These are phyloP conservation scores for Leptinotarsa undecemlineata DNA, from an alignment of 1,140 invertebrate genomes.

Conservation along the genomic window DNA sequence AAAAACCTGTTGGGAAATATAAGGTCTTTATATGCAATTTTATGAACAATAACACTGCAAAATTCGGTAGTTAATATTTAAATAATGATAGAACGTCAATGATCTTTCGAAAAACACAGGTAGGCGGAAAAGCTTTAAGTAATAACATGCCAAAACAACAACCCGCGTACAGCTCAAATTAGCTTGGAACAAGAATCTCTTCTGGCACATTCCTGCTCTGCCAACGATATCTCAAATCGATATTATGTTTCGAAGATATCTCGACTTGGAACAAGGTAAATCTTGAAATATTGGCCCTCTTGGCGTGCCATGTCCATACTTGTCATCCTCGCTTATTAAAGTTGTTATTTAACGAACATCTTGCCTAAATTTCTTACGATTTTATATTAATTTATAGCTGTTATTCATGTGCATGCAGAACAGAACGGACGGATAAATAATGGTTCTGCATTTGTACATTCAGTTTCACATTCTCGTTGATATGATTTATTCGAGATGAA, in stretches of 20 bases:
- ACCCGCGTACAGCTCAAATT: background rate
- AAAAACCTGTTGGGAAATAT: background rate
- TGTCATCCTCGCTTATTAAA: slow-evolving; percentile 45
- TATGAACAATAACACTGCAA: slow-evolving; percentile 10
- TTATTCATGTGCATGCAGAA: slow-evolving; percentile 23
- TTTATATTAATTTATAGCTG: slow-evolving; percentile 15
- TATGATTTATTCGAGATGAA: background rate
- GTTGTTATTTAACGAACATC: slow-evolving; percentile 47
- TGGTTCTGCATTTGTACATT: background rate
- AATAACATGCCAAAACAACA: background rate
- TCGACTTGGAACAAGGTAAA: slow-evolving; percentile 33
- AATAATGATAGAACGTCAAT: background rate
- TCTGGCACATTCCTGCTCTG: background rate
- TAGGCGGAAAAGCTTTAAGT: background rate
- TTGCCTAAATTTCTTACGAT: slow-evolving; percentile 39
- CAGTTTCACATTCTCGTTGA: background rate
- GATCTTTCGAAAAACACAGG: background rate
- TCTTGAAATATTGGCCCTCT: slow-evolving; percentile 38
- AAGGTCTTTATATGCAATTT: slow-evolving; percentile 13
- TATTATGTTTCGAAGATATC: slow-evolving; percentile 16
- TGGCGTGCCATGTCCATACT: slow-evolving; percentile 47
- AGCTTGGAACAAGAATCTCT: background rate
- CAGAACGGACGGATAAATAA: slow-evolving; percentile 16
- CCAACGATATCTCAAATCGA: slow-evolving; percentile 5
- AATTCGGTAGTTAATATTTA: slow-evolving; percentile 19